phyloP scores from a whole-genome alignment of 2,797 vertebrate species.

The Xenops minutus region DNA sequence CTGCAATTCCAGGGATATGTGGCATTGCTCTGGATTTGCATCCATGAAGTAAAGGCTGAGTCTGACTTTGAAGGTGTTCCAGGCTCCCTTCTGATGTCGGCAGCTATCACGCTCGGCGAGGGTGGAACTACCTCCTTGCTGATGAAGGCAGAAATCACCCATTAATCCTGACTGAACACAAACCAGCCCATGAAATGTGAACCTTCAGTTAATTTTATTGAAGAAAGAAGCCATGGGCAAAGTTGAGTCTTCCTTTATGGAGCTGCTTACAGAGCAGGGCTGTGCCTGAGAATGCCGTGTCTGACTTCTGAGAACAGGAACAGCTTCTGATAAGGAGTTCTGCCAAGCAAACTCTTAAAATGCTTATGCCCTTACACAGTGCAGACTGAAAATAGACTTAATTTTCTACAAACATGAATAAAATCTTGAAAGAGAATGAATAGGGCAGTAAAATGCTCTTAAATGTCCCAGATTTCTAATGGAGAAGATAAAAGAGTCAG shows the following conservation, averaged over 20 bases:
- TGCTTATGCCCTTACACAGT: neutral
- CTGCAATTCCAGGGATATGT: neutral
- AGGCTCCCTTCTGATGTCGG: neutral
- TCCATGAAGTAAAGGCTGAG: neutral
- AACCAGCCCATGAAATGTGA: neutral
- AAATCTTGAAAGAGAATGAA: neutral
- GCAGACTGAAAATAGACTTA: neutral
- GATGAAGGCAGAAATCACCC: neutral
- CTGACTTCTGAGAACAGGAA: neutral
- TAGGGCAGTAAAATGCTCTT: neutral
- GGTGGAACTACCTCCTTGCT: neutral
- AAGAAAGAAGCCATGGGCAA: neutral
- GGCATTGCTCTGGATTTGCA: neutral
- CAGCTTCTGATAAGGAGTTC: neutral
- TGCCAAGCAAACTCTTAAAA: neutral
- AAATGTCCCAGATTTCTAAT: neutral
- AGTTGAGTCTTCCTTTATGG: neutral
- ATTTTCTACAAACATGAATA: neutral
- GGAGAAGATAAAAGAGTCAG: neutral
- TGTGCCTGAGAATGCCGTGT: neutral
- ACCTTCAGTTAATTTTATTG: neutral
- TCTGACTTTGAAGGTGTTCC: neutral
- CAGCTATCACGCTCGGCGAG: rapidly evolving
- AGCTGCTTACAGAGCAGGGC: neutral
- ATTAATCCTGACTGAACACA: neutral